Conservation (phyloP, 2,113 vertebrate species). For the Macaca mulatta region DNA sequence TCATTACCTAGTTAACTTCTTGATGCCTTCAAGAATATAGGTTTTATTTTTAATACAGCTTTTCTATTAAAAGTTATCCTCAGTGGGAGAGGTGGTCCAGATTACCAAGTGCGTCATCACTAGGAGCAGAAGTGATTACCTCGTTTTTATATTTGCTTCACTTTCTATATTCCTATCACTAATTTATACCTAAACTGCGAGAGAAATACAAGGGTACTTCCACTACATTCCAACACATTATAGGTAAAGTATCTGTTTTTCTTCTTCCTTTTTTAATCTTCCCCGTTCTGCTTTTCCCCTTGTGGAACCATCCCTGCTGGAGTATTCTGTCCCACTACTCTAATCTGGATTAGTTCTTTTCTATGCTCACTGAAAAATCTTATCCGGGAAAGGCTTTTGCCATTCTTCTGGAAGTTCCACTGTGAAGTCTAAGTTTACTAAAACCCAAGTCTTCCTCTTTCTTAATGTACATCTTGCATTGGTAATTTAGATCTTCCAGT, state of each 20-base stretch:
- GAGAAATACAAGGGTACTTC: not conserved
- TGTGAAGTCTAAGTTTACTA: not conserved
- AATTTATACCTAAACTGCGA: not conserved
- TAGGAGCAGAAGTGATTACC: not conserved
- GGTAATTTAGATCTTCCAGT: no score
- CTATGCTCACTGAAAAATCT: not conserved
- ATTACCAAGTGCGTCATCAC: not conserved
- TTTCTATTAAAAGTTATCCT: constrained; percentile 54
- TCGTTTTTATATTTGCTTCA: not conserved
- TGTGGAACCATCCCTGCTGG: not conserved
- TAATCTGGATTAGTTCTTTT: not conserved
- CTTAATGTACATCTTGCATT: not conserved
- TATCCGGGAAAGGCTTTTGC: not conserved
- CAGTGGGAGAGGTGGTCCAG: not conserved
- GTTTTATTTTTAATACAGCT: constrained; percentile 39
- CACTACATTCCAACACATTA: not conserved
- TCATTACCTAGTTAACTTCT: not conserved
- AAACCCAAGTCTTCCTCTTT: not conserved
- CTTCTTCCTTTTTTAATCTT: not conserved
- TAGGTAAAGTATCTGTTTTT: not conserved
- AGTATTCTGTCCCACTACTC: not conserved
- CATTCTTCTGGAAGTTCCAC: not conserved
- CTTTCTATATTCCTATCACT: not conserved
- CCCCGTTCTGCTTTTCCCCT: not conserved
- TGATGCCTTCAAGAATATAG: not conserved